These are phyloP conservation scores for Bucco capensis DNA, from an alignment of 2,113 vertebrate species.

Conservation along the genomic window DNA sequence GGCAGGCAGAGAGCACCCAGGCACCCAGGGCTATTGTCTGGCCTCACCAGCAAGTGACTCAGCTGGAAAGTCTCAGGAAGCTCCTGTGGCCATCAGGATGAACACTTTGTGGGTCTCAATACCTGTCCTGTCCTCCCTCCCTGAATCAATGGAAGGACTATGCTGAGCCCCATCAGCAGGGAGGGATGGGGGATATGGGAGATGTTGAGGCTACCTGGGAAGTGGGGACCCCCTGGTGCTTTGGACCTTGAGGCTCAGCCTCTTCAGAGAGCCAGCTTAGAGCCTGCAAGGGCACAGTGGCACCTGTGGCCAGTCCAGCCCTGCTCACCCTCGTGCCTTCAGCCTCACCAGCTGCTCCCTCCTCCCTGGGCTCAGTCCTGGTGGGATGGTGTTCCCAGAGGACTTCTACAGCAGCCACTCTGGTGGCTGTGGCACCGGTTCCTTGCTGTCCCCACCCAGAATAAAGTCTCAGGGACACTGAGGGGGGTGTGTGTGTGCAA, in stretches of 20 bases:
- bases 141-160: background rate
- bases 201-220: background rate
- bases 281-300: background rate
- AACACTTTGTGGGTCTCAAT: rapidly evolving
- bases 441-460: background rate
- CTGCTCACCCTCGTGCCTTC: rapidly evolving
- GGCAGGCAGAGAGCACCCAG: background rate
- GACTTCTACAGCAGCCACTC: background rate
- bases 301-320: background rate
- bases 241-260: background rate
- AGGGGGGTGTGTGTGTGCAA: rapidly evolving
- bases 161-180: background rate
- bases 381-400: rapidly evolving
- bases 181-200: rapidly evolving
- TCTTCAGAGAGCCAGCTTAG: background rate
- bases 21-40: background rate
- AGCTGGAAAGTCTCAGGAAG: background rate
- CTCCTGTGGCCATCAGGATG: rapidly evolving
- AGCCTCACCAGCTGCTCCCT: background rate
- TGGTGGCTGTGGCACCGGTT: rapidly evolving
- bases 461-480: background rate
- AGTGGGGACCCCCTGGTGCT: background rate
- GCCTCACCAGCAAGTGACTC: background rate
- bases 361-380: background rate
- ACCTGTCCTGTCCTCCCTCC: background rate